A percentile compares a stretch with the other conserved stretches of the same genome.
These are phyloP conservation scores for Caerostris darwini DNA, from an alignment of 1,140 invertebrate species.

Conservation along the genomic window DNA sequence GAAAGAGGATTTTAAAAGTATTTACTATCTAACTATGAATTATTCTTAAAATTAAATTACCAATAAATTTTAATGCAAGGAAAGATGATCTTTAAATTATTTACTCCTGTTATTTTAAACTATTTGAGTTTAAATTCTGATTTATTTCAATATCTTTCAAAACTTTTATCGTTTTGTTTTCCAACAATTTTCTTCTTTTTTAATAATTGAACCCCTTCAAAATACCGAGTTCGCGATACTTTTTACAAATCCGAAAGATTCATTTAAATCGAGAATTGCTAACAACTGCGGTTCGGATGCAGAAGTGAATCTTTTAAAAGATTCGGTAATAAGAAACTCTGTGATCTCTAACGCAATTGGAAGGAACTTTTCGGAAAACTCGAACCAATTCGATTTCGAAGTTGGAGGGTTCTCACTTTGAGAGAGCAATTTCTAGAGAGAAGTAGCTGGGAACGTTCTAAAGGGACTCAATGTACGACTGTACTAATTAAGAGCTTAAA, in stretches of 20 bases:
- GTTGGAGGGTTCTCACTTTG: background rate
- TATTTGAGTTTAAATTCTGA: background rate
- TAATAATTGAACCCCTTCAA: slow-evolving; percentile 34
- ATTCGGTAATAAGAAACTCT: background rate
- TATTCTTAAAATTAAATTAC: too few relatives aligned
- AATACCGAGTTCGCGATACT: background rate
- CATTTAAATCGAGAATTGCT: slow-evolving; percentile 19
- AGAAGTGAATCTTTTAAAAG: slow-evolving; percentile 30
- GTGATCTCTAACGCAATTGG: background rate
- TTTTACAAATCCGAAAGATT: background rate
- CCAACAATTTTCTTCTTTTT: background rate
- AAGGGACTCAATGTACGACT: background rate
- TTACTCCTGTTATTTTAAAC: too few relatives aligned
- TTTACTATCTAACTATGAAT: too few relatives aligned
- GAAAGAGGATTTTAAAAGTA: too few relatives aligned
- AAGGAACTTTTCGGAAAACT: slow-evolving; percentile 8
- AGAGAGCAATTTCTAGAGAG: too few relatives aligned
- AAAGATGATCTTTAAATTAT: too few relatives aligned
- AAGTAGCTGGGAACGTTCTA: background rate
- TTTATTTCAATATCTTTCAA: background rate
- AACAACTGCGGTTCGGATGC: background rate
- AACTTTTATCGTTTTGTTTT: background rate
- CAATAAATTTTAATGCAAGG: too few relatives aligned
- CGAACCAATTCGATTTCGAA: background rate
- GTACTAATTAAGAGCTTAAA: background rate